Conservation (phyloP, 2,113 vertebrate species). For the Pipra filicauda region DNA sequence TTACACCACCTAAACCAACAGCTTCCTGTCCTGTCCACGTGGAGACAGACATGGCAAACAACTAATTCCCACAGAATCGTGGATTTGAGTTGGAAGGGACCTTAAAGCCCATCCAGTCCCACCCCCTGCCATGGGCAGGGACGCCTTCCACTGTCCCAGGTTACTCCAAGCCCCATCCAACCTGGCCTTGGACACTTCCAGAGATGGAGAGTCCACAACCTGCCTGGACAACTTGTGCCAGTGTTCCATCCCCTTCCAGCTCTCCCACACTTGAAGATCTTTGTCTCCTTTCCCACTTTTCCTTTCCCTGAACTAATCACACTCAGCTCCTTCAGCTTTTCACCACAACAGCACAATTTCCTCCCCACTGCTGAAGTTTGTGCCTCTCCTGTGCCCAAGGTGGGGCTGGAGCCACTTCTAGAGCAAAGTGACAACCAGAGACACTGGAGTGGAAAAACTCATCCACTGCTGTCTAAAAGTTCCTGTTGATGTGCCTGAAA, state of each 20-base stretch:
- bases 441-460: neutral
- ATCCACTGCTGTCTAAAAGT: neutral
- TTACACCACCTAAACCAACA: neutral
- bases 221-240: neutral
- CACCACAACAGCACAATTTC: neutral
- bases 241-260: neutral
- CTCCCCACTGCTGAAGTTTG: fast-evolving
- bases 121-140: neutral
- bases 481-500: neutral
- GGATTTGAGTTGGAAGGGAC: neutral
- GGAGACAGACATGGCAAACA: no score
- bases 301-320: neutral
- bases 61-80: neutral
- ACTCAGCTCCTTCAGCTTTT: neutral
- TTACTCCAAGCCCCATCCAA: neutral
- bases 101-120: neutral
- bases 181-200: neutral
- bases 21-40: fast-evolving
- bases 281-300: neutral
- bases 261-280: neutral
- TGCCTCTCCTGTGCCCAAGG: fast-evolving
- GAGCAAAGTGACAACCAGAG: neutral
- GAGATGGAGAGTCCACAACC: neutral
- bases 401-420: neutral
- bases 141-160: neutral